A percentile compares a stretch with the other conserved stretches of the same genome.
Evolutionary conservation across 2,113 vertebrate genomes (phyloP).

Genomic region (Campylorhamphus procurvoides): DNA sequence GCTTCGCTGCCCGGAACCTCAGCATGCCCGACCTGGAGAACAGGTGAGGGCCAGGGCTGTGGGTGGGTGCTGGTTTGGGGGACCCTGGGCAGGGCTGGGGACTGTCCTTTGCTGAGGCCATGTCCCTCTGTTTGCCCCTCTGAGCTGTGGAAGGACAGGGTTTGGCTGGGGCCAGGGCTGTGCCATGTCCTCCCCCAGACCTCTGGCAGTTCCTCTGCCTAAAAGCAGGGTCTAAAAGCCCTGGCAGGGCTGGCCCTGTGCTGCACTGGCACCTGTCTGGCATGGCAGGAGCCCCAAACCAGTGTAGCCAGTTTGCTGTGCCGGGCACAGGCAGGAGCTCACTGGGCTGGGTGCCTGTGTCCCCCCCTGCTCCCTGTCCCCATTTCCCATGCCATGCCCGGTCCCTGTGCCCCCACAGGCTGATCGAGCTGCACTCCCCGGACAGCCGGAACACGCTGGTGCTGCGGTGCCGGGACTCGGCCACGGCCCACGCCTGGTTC

Average conservation of each 20-base stretch:
- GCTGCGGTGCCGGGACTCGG: slow-evolving; percentile 90
- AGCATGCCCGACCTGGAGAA: slow-evolving; percentile 97
- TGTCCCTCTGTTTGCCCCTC: background rate
- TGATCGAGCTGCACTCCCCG: slow-evolving; percentile 94
- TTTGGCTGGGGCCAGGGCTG: background rate
- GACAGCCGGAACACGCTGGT: slow-evolving; percentile 92
- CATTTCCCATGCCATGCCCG: too few species aligned
- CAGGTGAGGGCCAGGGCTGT: slow-evolving; percentile 77
- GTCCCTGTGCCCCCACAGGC: slow-evolving; percentile 69
- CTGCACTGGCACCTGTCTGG: background rate
- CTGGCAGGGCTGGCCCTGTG: background rate
- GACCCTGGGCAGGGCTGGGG: too few species aligned
- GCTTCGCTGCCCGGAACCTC: slow-evolving; percentile 92
- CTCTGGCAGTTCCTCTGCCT: background rate
- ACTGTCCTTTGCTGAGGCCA: background rate
- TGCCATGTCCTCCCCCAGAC: background rate
- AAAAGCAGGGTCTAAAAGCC: background rate
- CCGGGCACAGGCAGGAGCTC: background rate
- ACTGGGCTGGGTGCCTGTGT: rapidly evolving
- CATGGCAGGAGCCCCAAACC: rapidly evolving
- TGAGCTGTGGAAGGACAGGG: background rate
- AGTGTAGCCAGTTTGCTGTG: background rate
- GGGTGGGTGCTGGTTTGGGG: rapidly evolving
- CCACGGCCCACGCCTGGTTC: slow-evolving; percentile 92
- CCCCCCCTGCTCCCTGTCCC: background rate